phyloP scores from a whole-genome alignment of 2,888 invertebrate genomes.

The Spodoptera littoralis region DNA sequence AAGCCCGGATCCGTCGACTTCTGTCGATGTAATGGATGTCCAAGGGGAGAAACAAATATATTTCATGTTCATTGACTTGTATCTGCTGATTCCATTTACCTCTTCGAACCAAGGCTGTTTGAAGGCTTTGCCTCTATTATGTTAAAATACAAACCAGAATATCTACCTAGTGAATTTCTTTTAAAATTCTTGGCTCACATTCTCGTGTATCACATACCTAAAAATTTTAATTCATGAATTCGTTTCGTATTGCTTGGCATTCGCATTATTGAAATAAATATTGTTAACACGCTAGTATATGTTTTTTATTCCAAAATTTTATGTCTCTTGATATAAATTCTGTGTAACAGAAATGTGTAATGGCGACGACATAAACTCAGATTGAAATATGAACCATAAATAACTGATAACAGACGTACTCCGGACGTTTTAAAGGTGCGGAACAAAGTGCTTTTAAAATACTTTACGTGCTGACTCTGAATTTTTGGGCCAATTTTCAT shows the following conservation, averaged over 20 bases:
- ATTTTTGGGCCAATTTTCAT: not conserved
- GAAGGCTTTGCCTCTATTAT: slow-evolving; percentile 1
- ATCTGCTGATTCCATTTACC: slow-evolving; percentile 7
- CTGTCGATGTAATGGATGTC: slow-evolving; percentile 15
- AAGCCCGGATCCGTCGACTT: slow-evolving; percentile 2
- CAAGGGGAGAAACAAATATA: slow-evolving; percentile 21
- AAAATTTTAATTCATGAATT: slow-evolving; percentile 37
- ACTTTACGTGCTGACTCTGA: not conserved
- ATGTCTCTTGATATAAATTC: slow-evolving; percentile 37
- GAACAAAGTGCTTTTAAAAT: not conserved
- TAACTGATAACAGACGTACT: slow-evolving; percentile 1
- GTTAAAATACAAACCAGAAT: slow-evolving; percentile 10
- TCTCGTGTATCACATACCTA: slow-evolving; percentile 13
- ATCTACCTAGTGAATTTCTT: slow-evolving; percentile 6
- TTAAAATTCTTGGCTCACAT: slow-evolving; percentile 16
- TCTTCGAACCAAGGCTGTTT: slow-evolving; percentile 14
- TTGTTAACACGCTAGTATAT: slow-evolving; percentile 37
- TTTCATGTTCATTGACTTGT: slow-evolving; percentile 34
- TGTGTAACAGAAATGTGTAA: slow-evolving; percentile 20
- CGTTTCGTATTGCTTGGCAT: slow-evolving; percentile 29
- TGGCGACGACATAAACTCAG: slow-evolving; percentile 17
- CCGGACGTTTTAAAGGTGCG: not conserved
- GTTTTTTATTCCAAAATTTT: slow-evolving; percentile 15
- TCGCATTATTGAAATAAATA: slow-evolving; percentile 47
- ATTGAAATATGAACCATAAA: slow-evolving; percentile 25